Evolutionary conservation across 2,888 invertebrate species (phyloP), one percentile per base, ranked within the genome.

Genomic region (Amblyjoppa fuscipennis): DNA sequence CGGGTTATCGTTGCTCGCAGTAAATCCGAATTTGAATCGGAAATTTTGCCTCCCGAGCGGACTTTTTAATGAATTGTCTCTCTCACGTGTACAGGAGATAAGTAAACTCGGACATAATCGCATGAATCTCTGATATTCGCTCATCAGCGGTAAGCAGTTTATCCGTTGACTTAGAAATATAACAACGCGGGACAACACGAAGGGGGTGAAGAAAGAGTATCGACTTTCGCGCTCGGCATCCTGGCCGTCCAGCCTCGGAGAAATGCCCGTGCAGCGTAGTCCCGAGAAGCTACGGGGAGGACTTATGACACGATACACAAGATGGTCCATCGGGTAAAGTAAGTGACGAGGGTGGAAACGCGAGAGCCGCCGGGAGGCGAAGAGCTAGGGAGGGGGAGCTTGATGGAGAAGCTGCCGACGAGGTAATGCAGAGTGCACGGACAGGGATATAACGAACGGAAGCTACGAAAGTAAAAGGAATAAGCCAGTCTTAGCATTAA

Each of bases 401-500:
- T 80, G 73, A 76, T 85, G 79, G 75, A 81, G 73, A 78, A 74
- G 64, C 81, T 83, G 45, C 51, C 53, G 75, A 71, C 79, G 70
- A 80, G 76, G 51, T 71, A 85, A 82, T 76, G 41, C 45, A 73
- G 59, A 81, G 69, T 56, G 71, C 75, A 66, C 51, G 25, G 51
- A 16, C 68, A 64, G 45, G 70, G 79, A 56, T 82, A 68, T 80
- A 85, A 80, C 76, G 76, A 71, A 76, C 41, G 51, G 34, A 71
- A 79, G 59, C 66, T 61, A 64, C 34, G 66, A 78, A 79, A 76
- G 79, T 59, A 64, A 64, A 78, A 82, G 71, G 51, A 61, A 85
- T 71, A 76, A 80, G 71, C 76, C 59, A 59, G 78, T 70, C 75
- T 78, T 77, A 56, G 79, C 82, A 82, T 85, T 82, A 82, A 82